Evolutionary conservation across 2,888 invertebrate species (phyloP), one percentile per base, ranked within the genome.

Genomic region (Aplocera efformata): DNA sequence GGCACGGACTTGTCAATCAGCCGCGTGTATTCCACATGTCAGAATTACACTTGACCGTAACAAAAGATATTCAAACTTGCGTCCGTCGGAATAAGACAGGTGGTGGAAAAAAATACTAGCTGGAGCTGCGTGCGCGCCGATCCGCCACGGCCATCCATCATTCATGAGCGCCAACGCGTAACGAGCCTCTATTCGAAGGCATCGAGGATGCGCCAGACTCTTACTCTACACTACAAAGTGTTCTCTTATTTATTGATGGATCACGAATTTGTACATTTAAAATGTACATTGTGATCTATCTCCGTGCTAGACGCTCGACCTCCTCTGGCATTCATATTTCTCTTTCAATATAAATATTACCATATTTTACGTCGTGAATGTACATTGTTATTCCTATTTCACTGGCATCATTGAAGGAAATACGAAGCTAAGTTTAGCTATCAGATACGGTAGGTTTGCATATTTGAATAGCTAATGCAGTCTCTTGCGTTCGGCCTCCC

Each of bases 1-100:
- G 82, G 68, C 64, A 72, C 77, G 82, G 77, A 84, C 86, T 86
- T 86, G 88, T 88, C 88, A 83, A 83, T 86, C 85, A 83, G 13
- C 56, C 49, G 47, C 54, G 63, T 62, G 61, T 64, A 67, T 65
- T 58, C 58, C 62, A 68, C 62, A 69, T 65, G 71, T 69, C 64
- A 60, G 58, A 71, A 63, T 63, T 63, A 64, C 59, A 65, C 66
- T 60, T 57, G 61, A 62, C 58, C 50, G 44, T 53, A 46, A 47
- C 48, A 43, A 36, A 34, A 30, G 32, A 17, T 59, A 55, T 46
- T 39, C 58, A 42, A 72, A 56, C 67, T 57, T 66, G 55, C 57
- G 10, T 9, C 23, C 30, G 43, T 48, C 46, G 53, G 34, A 54
- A 70, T 76, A 74, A 67, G 54, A 50, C 50, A 52, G 48, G 48